Evolutionary conservation across 2,113 vertebrate species (phyloP).

Genomic region (Thunnus thynnus): DNA sequence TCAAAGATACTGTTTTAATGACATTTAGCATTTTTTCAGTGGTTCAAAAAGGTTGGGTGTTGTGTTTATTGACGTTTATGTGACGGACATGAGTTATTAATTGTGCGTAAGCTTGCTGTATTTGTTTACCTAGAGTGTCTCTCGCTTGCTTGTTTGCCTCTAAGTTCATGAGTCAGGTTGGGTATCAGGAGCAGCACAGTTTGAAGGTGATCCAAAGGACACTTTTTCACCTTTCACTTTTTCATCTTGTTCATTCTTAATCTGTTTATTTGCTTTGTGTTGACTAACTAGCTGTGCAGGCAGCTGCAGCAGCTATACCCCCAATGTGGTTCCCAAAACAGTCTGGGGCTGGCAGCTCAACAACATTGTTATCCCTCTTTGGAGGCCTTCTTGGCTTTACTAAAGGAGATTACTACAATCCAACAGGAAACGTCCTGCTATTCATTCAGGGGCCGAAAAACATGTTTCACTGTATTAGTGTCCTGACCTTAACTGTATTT

Average conservation of each 20-base stretch:
- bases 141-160: neutral
- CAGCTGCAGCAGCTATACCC: constrained; percentile 14
- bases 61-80: too few species aligned
- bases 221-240: neutral
- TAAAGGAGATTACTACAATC: constrained; percentile 70
- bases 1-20: too few species aligned
- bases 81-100: too few species aligned
- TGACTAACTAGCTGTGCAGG: constrained; percentile 15
- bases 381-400: constrained; percentile 55
- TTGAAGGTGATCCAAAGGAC: constrained; percentile 8
- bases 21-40: too few species aligned
- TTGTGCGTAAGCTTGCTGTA: too few species aligned
- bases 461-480: constrained; percentile 1
- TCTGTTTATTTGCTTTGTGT: constrained; percentile 41
- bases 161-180: neutral
- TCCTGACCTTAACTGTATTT: constrained; percentile 17
- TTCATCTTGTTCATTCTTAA: constrained; percentile 13
- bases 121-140: neutral
- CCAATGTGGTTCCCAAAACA: constrained; percentile 22
- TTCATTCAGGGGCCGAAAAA: constrained; percentile 31
- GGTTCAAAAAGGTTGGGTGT: too few species aligned
- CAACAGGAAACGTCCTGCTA: constrained; percentile 48
- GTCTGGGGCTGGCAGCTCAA: constrained; percentile 26
- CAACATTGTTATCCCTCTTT: constrained; percentile 45
- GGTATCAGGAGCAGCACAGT: neutral